Conservation (phyloP, 1,140 invertebrate species). For the Reticulitermes speratus region DNA sequence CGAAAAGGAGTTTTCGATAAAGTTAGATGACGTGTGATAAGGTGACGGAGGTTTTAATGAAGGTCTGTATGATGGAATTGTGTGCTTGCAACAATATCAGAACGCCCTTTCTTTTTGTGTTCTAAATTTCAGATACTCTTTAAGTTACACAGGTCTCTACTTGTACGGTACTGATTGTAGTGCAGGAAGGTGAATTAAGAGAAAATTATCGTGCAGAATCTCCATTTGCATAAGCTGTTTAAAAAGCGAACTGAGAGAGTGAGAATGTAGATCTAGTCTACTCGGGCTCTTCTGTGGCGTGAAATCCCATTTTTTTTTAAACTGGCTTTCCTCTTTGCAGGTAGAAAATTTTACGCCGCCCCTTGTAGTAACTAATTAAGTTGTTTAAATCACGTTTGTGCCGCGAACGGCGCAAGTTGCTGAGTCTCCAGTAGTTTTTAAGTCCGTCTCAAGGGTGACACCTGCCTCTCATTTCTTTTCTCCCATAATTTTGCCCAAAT, state of each 20-base stretch:
- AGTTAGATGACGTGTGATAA: no score
- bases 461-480: not conserved
- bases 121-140: not conserved
- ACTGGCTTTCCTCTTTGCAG: not conserved
- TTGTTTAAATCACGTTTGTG: not conserved
- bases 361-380: not conserved
- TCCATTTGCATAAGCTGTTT: not conserved
- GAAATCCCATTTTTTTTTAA: not conserved
- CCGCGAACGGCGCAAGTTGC: not conserved
- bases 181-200: not conserved
- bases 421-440: not conserved
- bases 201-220: not conserved
- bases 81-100: not conserved
- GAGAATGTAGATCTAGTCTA: not conserved
- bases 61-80: not conserved
- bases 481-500: not conserved
- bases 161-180: not conserved
- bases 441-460: not conserved
- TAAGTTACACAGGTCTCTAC: not conserved
- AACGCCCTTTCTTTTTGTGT: not conserved
- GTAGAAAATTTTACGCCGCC: not conserved
- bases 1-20: no score
- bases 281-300: not conserved
- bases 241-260: conserved; percentile 1
- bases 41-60: not conserved